Evolutionary conservation across 2,888 invertebrate genomes (phyloP), one percentile per base, ranked within the genome.

Genomic region (Hipparchia semele): DNA sequence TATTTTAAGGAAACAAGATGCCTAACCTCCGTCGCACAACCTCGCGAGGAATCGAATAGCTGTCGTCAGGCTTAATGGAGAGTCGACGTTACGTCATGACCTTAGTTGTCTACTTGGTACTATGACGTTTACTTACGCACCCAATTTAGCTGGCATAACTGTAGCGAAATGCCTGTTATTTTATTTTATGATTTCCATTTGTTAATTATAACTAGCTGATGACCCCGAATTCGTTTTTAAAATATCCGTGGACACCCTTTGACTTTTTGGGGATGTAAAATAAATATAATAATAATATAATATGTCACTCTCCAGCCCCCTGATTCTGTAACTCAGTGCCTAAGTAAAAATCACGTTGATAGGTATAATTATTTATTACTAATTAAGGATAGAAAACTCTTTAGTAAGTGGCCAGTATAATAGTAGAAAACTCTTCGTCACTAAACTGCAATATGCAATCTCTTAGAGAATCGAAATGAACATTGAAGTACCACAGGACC

Each of bases 81-180:
- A 88, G 87, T 87, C 84, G 88, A 82, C 84, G 81, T 88, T 89
- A 92, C 91, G 90, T 90, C 91, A 90, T 88, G 91, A 88, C 92
- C 92, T 92, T 91, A 90, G 84, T 86, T 84, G 84, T 59, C 56
- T n/a, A n/a, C 3, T 33, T 83, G 83, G 83, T 82, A 83, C 81
- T 81, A 85, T 91, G 91, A 91, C 91, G 91, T 91, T 83, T 62
- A 23, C 85, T 75, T 79, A 81, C 85, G 84, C 83, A 87, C 86
- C 87, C 89, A 87, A 90, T 90, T 65, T 88, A 88, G 77, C 75
- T 61, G 68, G 65, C 86, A 83, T 74, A 56, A 71, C 58, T 85
- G 82, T 86, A 83, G 84, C 90, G 56, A 90, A 87, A 88, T 89
- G 87, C 83, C 84, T 13, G 66, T 13, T 45, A n/a, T 54, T 12